Evolutionary conservation across 1,140 invertebrate genomes (phyloP), one percentile per base, ranked within the genome.

Genomic region (Pogonomyrmex barbatus): DNA sequence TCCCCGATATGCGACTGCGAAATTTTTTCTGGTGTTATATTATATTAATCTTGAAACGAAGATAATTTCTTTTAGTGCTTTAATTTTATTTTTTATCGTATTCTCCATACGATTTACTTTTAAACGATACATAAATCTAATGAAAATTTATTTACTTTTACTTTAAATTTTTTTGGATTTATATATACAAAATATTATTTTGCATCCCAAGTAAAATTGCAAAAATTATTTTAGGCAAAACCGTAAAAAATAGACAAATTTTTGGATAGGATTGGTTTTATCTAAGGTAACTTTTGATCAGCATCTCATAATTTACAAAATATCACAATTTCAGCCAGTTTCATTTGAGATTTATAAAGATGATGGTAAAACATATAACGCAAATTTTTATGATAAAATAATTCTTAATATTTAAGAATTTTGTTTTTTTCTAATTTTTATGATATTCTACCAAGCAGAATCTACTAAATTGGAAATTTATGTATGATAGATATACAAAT

Each of bases 271-370:
- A 24, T 24, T 24, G 24, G 0, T 24, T 24, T 24, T 24, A 24
- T 24, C 24, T 24, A 24, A 24, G 24, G 24, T 24, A 24, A 24
- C 0, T 24, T 24, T 24, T 24, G 24, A 24, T 24, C 24, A 24
- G 24, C 24, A 24, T 24, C 24, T 24, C 24, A 24, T 36, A 17
- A 73, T n/a, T 6, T n/a, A 58, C 8, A 9, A 60, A 54, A 4
- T 60, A 17, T 60, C 24, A 60, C 8, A 65, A 0, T 24, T 24
- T 24, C 24, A 24, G 24, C 24, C 24, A 24, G 24, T 39, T 78
- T 76, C 3, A n/a, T 77, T 60, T 33, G 14, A 62, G 36, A 33
- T 62, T 60, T 62, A 10, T 62, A 33, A 60, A 76, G 62, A 60
- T 62, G 10, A 24, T 81, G 33, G 42, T 67, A 65, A 54, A 33